Evolutionary conservation across 2,797 vertebrate species (phyloP), one percentile per base, ranked within the genome.

Genomic region (Rhabdophis nuchalis): DNA sequence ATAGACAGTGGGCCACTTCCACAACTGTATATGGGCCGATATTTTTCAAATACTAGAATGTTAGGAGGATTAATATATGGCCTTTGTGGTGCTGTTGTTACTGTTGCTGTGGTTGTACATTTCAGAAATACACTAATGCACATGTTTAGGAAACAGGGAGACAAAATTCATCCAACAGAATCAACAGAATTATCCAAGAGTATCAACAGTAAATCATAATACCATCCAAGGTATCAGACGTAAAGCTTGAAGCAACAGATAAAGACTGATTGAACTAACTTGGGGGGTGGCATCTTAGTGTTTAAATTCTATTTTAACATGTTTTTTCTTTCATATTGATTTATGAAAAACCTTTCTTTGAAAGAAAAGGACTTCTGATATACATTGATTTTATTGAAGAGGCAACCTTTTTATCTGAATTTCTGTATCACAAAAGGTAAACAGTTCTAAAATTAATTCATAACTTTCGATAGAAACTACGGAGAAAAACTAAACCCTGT

Each of bases 1-100:
- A 0, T 97, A 92, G 97, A 98, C 93, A 98, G 97, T 77, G 97
- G 97, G 18, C 95, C 96, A 32, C 93, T 93, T 1, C 72, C 93
- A 20, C 14, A 14, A 27, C 29, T 32, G 36, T 11, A n/a, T 5
- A 0, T 4, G 0, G 0, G 36, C 20, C 29, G 32, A n/a, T 1
- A 6, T 32, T 12, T 46, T 56, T 7, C 36, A 41, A 14, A 36
- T 3, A 6, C 32, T 41, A 13, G 11, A 57, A 2, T 14, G 56
- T 6, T 36, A 16, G 32, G 18, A 36, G 56, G 32, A n/a, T 32
- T 90, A 41, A 0, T 0, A 10, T 1, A 91, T 3, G 0, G 68
- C 0, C 2, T 92, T 90, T 2, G 53, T 93, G 2, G 9, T 32
- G 0, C 87, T 93, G 0, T 87, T 16, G 0, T 90, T 20, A 56